A percentile compares a stretch with the other conserved stretches of the same genome.
Evolutionary conservation across 1,140 invertebrate species (phyloP).

Genomic region (Bombus fervidus): DNA sequence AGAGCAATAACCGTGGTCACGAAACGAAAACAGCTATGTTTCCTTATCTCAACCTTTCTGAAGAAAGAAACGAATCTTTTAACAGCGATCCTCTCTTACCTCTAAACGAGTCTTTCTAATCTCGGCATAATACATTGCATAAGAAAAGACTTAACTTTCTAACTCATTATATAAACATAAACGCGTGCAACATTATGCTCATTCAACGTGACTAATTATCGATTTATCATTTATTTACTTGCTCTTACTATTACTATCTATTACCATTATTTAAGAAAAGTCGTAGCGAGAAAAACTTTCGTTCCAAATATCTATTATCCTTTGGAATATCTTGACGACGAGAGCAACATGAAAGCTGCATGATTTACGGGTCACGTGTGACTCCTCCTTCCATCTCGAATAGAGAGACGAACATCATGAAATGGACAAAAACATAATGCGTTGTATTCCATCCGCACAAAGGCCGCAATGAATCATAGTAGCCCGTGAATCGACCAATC

Average conservation of each 20-base stretch:
- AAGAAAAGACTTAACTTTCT: slow-evolving; percentile 34
- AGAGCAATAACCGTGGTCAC: not conserved
- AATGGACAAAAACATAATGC: slow-evolving; percentile 32
- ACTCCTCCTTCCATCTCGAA: not conserved
- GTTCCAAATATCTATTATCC: too few species aligned
- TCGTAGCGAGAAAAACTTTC: not conserved
- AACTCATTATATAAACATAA: slow-evolving; percentile 26
- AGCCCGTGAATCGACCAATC: slow-evolving; percentile 45
- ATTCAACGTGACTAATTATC: not conserved
- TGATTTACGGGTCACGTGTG: not conserved
- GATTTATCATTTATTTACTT: not conserved
- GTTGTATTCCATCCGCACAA: slow-evolving; percentile 27
- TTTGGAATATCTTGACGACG: not conserved
- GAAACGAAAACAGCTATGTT: not conserved
- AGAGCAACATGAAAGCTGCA: not conserved
- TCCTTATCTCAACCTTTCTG: not conserved
- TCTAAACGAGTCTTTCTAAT: not conserved
- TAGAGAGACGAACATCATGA: slow-evolving; percentile 13
- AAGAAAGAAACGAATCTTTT: not conserved
- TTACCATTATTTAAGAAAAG: not conserved
- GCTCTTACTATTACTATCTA: too few species aligned
- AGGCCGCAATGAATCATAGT: slow-evolving; percentile 49
- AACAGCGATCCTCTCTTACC: too few species aligned
- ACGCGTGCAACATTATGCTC: not conserved
- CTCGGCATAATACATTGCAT: slow-evolving; percentile 22